Base-by-base conservation (phyloP, 2,797 vertebrate species). In the Australoheros facetus region DNA sequence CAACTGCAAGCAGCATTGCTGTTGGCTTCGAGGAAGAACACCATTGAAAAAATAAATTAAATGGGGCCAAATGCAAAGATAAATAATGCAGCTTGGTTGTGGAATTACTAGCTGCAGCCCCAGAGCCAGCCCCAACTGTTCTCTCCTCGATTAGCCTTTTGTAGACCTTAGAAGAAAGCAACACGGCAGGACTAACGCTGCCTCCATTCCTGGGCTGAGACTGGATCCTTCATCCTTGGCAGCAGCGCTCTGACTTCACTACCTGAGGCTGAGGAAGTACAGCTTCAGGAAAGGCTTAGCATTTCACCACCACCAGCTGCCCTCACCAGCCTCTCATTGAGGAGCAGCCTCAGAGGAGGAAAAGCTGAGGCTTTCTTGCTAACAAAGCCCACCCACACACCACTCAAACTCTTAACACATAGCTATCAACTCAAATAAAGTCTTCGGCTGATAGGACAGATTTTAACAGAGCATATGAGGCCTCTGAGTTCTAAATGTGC, bases 41-140 rank as follows among this genome's bases (percentile, higher is more conserved):
- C 85, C 90, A 89, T 94, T 95, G 93, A 93, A 94, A 37, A 95
- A 95, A 95, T 93, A 93, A 94, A 95, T 94, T 92, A 94, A 95
- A 94, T 87, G 87, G 86, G 79, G 86, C 82, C 37, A 90, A 94
- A 94, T 94, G 90, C 90, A 92, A 92, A 92, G 92, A 94, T 95
- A 94, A 96, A 95, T 95, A 94, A 95, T 96, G 94, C 91, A 95
- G 87, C 74, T 79, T 82, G 88, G 90, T 88, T 90, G 87, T 94
- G 84, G 90, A 90, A 92, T 93, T 90, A 90, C 87, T 79, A 78
- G 74, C 83, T 85, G 82, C 87, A 90, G 92, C 91, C 94, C 90
- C 86, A 85, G 89, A 93, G 91, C 87, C 87, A 84, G 92, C 84
- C 87, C 85, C 82, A 81, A 78, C 90, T 86, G 85, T 90, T 90